phyloP scores from a whole-genome alignment of 2,113 vertebrate genomes.

The Sturnira hondurensis region DNA sequence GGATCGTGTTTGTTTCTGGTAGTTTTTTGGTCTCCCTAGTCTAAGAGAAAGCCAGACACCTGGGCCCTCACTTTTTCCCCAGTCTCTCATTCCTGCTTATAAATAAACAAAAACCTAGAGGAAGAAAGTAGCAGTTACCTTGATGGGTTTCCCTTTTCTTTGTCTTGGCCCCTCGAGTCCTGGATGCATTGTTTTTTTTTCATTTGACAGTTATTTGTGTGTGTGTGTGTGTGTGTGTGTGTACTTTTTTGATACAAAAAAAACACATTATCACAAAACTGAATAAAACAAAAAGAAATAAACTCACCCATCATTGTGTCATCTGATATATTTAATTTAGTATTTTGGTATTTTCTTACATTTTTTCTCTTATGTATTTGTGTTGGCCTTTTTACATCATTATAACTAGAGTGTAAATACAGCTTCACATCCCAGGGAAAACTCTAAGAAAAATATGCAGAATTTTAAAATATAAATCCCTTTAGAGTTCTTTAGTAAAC shows the following conservation, averaged over 20 bases:
- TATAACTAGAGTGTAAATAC: background rate
- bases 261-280: background rate
- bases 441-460: background rate
- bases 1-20: background rate
- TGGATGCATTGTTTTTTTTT: background rate
- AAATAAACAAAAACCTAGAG: background rate
- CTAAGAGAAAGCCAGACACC: background rate
- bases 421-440: background rate
- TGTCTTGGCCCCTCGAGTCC: background rate
- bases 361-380: background rate
- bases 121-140: background rate
- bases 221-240: background rate
- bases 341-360: background rate
- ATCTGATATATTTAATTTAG: background rate
- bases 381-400: background rate
- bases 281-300: background rate
- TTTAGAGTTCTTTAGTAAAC: background rate
- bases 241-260: background rate
- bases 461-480: background rate
- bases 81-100: background rate
- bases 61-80: background rate
- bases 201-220: background rate
- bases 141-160: background rate
- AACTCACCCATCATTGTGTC: background rate
- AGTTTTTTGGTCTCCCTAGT: background rate